A percentile compares a stretch with the other conserved stretches of the same genome.
These are phyloP conservation scores for Saturnia pavonia DNA, from an alignment of 2,888 invertebrate species.

Conservation along the genomic window DNA sequence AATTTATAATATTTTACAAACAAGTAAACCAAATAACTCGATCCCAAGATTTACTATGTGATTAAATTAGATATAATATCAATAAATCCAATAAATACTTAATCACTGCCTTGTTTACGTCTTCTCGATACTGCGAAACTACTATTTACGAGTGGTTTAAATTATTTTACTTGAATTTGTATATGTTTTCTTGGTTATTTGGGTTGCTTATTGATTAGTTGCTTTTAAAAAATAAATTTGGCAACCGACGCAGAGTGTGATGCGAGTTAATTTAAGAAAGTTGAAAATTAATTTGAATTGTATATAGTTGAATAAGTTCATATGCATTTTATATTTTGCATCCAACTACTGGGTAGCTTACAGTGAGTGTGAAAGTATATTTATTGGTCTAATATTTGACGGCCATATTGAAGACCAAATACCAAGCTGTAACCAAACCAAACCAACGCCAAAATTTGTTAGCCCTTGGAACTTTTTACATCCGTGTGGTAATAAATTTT, in stretches of 20 bases:
- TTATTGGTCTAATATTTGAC: not conserved
- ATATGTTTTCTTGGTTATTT: slow-evolving; percentile 8
- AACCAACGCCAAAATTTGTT: too few species aligned
- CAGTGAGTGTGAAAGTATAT: not conserved
- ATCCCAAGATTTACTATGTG: not conserved
- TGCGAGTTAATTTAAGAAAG: not conserved
- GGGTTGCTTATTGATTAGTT: slow-evolving; percentile 11
- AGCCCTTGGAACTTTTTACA: too few species aligned
- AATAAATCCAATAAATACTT: slow-evolving; percentile 4
- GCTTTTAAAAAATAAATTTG: not conserved
- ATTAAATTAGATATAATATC: slow-evolving; percentile 9
- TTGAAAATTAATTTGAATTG: too few species aligned
- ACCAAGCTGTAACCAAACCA: not conserved
- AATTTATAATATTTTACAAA: slow-evolving; percentile 1
- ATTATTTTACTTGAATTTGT: slow-evolving; percentile 8
- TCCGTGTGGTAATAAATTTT: too few species aligned
- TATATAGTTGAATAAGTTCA: not conserved
- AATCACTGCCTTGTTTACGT: slow-evolving; percentile 14
- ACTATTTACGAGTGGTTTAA: slow-evolving; percentile 11
- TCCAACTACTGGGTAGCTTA: not conserved
- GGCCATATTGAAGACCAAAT: not conserved
- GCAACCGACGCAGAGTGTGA: not conserved
- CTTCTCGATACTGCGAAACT: slow-evolving; percentile 7
- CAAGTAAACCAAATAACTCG: not conserved
- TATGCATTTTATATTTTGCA: not conserved